phyloP scores from a whole-genome alignment of 2,888 invertebrate genomes.

The Andrena camellia region DNA sequence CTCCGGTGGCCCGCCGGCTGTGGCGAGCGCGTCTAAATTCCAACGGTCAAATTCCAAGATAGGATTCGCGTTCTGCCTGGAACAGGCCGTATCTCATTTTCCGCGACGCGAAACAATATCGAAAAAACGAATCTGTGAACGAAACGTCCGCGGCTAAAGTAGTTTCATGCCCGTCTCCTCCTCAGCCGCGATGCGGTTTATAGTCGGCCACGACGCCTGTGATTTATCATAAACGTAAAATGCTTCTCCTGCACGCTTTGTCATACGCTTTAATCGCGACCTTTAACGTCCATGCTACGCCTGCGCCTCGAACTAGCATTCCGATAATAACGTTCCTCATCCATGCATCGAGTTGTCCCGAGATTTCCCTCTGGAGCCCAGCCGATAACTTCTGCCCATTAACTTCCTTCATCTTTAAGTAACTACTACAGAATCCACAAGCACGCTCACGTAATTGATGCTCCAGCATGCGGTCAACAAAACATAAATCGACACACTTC shows the following conservation, averaged over 20 bases:
- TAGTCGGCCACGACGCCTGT: conserved; percentile 17
- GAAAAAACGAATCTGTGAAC: not conserved
- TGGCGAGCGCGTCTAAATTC: not conserved
- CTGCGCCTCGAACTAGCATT: not conserved
- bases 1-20: not conserved
- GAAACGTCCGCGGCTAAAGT: conserved; percentile 5
- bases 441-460: too few species aligned
- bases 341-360: not conserved
- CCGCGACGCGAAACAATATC: not conserved
- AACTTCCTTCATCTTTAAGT: too few species aligned
- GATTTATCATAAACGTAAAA: conserved; percentile 50
- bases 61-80: not conserved
- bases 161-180: conserved; percentile 24
- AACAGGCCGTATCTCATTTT: not conserved
- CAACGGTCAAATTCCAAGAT: not conserved
- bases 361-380: not conserved
- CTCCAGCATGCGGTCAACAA: too few species aligned
- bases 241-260: conserved; percentile 9
- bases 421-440: too few species aligned
- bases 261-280: conserved; percentile 24
- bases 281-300: conserved; percentile 15
- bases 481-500: too few species aligned
- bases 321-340: conserved; percentile 27
- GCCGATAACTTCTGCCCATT: too few species aligned
- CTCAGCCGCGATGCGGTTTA: conserved; percentile 30